phyloP scores from a whole-genome alignment of 2,797 vertebrate genomes.

The Epinephelus awoara region DNA sequence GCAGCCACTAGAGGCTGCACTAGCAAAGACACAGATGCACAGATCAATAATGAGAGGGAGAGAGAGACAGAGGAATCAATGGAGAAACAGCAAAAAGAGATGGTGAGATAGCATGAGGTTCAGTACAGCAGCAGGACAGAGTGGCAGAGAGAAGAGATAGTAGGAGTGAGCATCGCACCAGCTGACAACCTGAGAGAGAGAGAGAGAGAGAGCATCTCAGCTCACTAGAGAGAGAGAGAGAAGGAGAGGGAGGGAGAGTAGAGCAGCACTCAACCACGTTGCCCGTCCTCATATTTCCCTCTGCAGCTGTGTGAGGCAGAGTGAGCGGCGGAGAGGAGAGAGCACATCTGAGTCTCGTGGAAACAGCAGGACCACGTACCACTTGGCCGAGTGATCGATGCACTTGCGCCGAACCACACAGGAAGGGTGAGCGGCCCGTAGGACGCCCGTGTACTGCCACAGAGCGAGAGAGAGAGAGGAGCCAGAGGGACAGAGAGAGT shows the following conservation, averaged over 20 bases:
- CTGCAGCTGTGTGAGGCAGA: slow-evolving; percentile 82
- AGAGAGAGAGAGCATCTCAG: slow-evolving; percentile 30
- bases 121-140: slow-evolving; percentile 53
- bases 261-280: slow-evolving; percentile 69
- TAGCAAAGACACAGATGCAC: slow-evolving; percentile 68
- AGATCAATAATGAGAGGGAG: slow-evolving; percentile 78
- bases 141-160: slow-evolving; percentile 62
- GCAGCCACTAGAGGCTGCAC: slow-evolving; percentile 87
- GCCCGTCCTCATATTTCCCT: slow-evolving; percentile 79
- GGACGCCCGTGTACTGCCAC: slow-evolving; percentile 62
- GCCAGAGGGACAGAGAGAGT: slow-evolving; percentile 50
- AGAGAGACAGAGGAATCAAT: slow-evolving; percentile 68
- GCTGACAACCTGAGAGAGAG: slow-evolving; percentile 54
- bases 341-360: slow-evolving; percentile 73
- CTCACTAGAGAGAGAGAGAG: slow-evolving; percentile 44
- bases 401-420: slow-evolving; percentile 60
- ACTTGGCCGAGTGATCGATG: slow-evolving; percentile 78
- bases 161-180: slow-evolving; percentile 44
- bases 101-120: slow-evolving; percentile 59
- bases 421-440: slow-evolving; percentile 66
- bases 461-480: slow-evolving; percentile 36
- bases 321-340: slow-evolving; percentile 70
- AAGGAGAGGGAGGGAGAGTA: slow-evolving; percentile 60
- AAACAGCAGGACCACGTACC: slow-evolving; percentile 78
- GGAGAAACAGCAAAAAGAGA: slow-evolving; percentile 64